Percentiles rank a stretch among this genome's conserved stretches.
These are phyloP conservation scores for Danionella cerebrum DNA, from an alignment of 2,113 vertebrate genomes.

Conservation along the genomic window DNA sequence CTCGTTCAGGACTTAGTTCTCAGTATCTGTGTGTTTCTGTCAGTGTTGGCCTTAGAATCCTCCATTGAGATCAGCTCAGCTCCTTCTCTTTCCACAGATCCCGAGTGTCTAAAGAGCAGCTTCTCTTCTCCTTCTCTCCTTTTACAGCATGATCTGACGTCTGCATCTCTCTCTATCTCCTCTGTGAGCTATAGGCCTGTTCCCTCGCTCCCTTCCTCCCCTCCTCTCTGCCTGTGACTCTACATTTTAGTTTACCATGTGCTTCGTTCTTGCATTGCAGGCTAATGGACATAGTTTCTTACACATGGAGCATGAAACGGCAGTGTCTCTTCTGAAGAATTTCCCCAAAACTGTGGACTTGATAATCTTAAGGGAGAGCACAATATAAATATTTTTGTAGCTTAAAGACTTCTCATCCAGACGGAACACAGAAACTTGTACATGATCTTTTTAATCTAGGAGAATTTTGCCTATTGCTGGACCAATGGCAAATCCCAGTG, in stretches of 20 bases:
- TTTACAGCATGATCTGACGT: constrained; percentile 65
- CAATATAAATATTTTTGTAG: constrained; percentile 81
- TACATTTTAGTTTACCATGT: constrained; percentile 36
- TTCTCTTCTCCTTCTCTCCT: constrained; percentile 60
- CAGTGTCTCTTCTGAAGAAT: constrained; percentile 98
- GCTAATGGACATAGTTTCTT: constrained; percentile 99
- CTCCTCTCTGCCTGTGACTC: constrained; percentile 37
- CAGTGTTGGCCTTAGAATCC: constrained; percentile 27
- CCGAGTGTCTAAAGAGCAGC: constrained; percentile 61
- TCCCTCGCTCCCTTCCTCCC: not conserved
- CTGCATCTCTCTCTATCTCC: constrained; percentile 43
- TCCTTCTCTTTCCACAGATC: constrained; percentile 62
- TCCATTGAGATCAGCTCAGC: constrained; percentile 23
- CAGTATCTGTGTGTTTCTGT: constrained; percentile 40
- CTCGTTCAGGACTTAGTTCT: too few relatives aligned
- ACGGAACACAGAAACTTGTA: constrained; percentile 49
- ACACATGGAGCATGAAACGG: constrained; percentile 97
- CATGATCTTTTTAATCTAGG: constrained; percentile 66
- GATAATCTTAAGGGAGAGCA: constrained; percentile 97
- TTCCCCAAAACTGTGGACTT: constrained; percentile 98
- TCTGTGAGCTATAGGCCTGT: constrained; percentile 57
- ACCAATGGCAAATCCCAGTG: constrained; percentile 98
- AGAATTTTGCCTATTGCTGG: constrained; percentile 98
- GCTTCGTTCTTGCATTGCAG: constrained; percentile 79
- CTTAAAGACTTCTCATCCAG: constrained; percentile 44